phyloP scores from a whole-genome alignment of 1,140 invertebrate species.

The Paramacrobiotus metropolitanus region DNA sequence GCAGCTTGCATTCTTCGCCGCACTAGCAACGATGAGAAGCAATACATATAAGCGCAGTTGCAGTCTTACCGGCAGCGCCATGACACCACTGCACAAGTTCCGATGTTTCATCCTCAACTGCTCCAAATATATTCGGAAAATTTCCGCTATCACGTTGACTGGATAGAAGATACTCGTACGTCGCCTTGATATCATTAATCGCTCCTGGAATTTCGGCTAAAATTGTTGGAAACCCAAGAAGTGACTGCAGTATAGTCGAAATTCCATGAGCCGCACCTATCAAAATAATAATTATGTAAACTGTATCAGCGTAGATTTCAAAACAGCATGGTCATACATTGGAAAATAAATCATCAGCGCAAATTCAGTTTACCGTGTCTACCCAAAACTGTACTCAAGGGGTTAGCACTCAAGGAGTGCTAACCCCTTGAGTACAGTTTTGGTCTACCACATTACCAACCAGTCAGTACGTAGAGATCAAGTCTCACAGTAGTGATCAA shows the following conservation, averaged over 20 bases:
- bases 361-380: too few species aligned
- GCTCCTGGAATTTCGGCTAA: background rate
- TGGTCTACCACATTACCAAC: background rate
- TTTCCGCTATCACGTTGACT: background rate
- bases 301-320: too few species aligned
- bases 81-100: background rate
- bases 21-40: too few species aligned
- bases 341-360: too few species aligned
- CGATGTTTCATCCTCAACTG: background rate
- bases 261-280: background rate
- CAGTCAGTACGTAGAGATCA: background rate
- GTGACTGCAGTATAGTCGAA: background rate
- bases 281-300: too few species aligned
- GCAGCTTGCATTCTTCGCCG: too few species aligned
- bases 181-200: background rate
- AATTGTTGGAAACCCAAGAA: background rate
- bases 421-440: too few species aligned
- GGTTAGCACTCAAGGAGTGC: background rate
- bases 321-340: too few species aligned
- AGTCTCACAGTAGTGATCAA: too few species aligned
- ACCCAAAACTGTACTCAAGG: too few species aligned
- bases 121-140: background rate
- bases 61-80: background rate
- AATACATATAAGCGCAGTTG: too few species aligned
- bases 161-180: background rate